Evolutionary conservation across 2,888 invertebrate species (phyloP), one percentile per base, ranked within the genome.

Genomic region (Tortrix viridana): DNA sequence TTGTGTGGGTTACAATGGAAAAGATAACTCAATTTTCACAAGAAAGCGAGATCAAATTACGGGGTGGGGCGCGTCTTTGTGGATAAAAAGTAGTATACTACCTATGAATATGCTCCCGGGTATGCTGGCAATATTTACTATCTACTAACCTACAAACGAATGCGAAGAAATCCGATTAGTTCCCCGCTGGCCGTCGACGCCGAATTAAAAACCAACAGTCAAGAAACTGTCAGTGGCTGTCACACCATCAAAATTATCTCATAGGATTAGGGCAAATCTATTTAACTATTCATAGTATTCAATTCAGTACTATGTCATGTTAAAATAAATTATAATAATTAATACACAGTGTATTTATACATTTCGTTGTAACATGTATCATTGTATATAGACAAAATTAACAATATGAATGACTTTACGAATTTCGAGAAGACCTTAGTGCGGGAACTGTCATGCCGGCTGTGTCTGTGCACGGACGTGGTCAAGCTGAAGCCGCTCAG

Each of bases 401-500:
- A 53, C 77, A 88, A 74, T 76, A 92, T 90, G 91, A 85, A 91
- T 73, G 89, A 92, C 76, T 90, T 87, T 77, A 70, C 75, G 14
- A 82, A 72, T 76, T 82, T 90, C 44, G 92, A 90, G 69, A 91
- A 89, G 80, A 82, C 79, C 60, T 87, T 91, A 76, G 89, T 92
- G 61, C 88, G 91, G 57, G 92, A 92, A 76, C 77, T 91, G 67
- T 87, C 92, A 20, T 92, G 92, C 75, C 86, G 92, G 37, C 72
- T 92, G 70, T 92, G 92, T 75, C 73, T 92, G 48, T 90, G 91
- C 72, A 86, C 82, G n/a, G 92, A 92, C 72, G 87, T 89, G 19
- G 81, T 86, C 44, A 90, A 88, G 74, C 74, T 92, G 26, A 92
- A 91, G 65, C 90, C 92, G 5, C 80, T 92, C 12, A 92, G 84